phyloP scores from a whole-genome alignment of 2,888 invertebrate species.

The Hesperia comma region DNA sequence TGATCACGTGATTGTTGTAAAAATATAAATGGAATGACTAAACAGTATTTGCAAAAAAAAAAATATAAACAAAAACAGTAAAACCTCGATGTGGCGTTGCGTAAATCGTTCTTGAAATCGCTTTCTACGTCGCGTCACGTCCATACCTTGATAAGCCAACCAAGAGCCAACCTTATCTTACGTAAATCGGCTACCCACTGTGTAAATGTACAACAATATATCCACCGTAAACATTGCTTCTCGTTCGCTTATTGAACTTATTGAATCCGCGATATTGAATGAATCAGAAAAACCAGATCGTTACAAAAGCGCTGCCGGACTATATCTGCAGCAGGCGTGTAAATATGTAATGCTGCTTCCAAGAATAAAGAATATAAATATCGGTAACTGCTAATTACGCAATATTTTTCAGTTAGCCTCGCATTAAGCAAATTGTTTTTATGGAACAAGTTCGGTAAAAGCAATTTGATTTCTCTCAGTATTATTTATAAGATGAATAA shows the following conservation, averaged over 20 bases:
- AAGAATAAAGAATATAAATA: slow-evolving; percentile 32
- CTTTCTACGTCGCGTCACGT: slow-evolving; percentile 74
- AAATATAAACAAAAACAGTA: slow-evolving; percentile 41
- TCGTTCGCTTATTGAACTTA: slow-evolving; percentile 12
- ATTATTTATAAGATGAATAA: slow-evolving; percentile 16
- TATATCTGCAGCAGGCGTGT: slow-evolving; percentile 15
- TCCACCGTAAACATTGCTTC: slow-evolving; percentile 23
- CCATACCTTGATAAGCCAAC: slow-evolving; percentile 54
- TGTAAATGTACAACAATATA: slow-evolving; percentile 18
- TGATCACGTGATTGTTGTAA: no score
- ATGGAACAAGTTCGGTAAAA: slow-evolving; percentile 17
- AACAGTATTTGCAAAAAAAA: neutral
- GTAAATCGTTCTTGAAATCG: slow-evolving; percentile 74
- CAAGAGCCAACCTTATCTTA: slow-evolving; percentile 65
- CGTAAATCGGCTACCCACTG: slow-evolving; percentile 57
- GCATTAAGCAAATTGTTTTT: slow-evolving; percentile 15
- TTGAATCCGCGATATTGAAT: slow-evolving; percentile 12
- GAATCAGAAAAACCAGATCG: slow-evolving; percentile 21
- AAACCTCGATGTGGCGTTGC: slow-evolving; percentile 61
- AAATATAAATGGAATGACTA: no score
- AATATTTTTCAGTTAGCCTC: slow-evolving; percentile 29
- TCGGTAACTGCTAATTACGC: slow-evolving; percentile 25
- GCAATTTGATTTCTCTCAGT: slow-evolving; percentile 17
- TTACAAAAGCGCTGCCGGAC: slow-evolving; percentile 22
- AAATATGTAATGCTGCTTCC: slow-evolving; percentile 23